Evolutionary conservation across 1,140 invertebrate species (phyloP), one percentile per base, ranked within the genome.

Genomic region (Holcopasites calliopsidis): DNA sequence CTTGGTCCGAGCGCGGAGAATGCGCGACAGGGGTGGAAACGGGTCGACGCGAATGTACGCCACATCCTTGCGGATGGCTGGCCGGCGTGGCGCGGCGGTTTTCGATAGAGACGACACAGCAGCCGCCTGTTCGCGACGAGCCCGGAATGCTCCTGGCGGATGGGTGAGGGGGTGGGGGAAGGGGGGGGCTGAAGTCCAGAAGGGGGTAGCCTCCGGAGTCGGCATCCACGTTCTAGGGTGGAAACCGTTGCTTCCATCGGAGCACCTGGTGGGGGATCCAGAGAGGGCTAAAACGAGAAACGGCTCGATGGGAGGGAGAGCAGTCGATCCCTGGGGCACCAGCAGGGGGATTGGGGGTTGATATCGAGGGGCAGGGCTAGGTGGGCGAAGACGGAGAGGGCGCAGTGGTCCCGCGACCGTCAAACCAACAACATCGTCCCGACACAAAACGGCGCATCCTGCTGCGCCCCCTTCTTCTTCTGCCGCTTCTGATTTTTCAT

Each of bases 371-470:
- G 88, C 88, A 88, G 88, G 86, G 88, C 86, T 87, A 83, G 86
- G 80, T 85, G 86, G 84, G 85, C 86, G 77, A 87, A 84, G 86
- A 86, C 83, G 87, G 88, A 91, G 91, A 91, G 91, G 90, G 90
- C 90, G 89, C 90, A 92, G 91, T 92, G 89, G 88, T 90, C 88
- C 88, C 89, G 90, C 90, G 88, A 91, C 90, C 90, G 89, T 88
- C 90, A 91, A 88, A 90, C 88, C 88, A 90, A 88, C 90, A 90
- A 90, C 90, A 92, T 86, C 82, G 83, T 69, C 69, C 68, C 69
- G 83, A 77, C 76, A 68, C 76, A 82, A 84, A 84, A 85, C 83
- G 78, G 70, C 82, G 76, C 72, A 71, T 72, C 76, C 71, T 68
- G 61, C 79, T 65, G 76, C 80, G 64, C 71, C 77, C 77, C 77